phyloP scores from a whole-genome alignment of 2,888 invertebrate genomes.

The Caradrina kadenii region DNA sequence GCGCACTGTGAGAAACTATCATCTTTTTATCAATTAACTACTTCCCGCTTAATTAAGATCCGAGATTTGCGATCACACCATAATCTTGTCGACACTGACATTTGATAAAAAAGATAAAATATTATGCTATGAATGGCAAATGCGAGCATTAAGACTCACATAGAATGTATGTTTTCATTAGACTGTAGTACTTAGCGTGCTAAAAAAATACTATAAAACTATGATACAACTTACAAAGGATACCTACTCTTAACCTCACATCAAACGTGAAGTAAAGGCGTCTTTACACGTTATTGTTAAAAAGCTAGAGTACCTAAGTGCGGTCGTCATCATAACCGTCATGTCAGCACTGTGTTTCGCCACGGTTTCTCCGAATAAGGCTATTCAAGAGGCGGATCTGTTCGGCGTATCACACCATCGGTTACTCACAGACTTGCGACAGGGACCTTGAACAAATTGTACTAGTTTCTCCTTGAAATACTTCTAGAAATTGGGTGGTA shows the following conservation, averaged over 20 bases:
- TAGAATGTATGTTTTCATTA: too few species aligned
- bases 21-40: slow-evolving; percentile 68
- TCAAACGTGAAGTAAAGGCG: slow-evolving; percentile 18
- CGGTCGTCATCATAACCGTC: slow-evolving; percentile 45
- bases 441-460: slow-evolving; percentile 66
- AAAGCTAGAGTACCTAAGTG: slow-evolving; percentile 36
- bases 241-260: slow-evolving; percentile 20
- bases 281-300: slow-evolving; percentile 39
- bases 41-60: slow-evolving; percentile 66
- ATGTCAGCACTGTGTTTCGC: slow-evolving; percentile 68
- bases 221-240: slow-evolving; percentile 6
- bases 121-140: not conserved
- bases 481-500: not conserved
- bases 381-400: slow-evolving; percentile 80
- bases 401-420: slow-evolving; percentile 67
- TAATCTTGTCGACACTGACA: slow-evolving; percentile 28
- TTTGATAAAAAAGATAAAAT: slow-evolving; percentile 1
- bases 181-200: too few species aligned
- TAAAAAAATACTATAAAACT: not conserved
- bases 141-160: not conserved
- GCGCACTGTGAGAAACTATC: slow-evolving; percentile 79
- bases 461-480: slow-evolving; percentile 28
- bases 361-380: slow-evolving; percentile 75
- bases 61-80: slow-evolving; percentile 52
- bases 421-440: slow-evolving; percentile 74